Base-by-base conservation (phyloP, 2,113 vertebrate genomes). In the Proterorhinus semilunaris region DNA sequence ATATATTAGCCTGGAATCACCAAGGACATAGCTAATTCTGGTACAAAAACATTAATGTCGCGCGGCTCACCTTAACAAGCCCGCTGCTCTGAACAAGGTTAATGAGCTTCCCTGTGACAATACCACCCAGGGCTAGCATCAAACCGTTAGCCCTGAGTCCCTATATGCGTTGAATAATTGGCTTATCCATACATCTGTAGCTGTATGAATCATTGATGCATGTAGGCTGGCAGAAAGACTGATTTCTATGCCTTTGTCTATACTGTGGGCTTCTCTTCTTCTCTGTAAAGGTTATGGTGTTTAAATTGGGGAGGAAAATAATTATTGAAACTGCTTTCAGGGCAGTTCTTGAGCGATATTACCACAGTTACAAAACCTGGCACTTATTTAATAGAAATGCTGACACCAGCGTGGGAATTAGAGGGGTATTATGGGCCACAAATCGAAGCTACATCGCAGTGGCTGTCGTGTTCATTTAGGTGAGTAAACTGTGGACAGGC, bases 191-290 rank as follows among this genome's bases (percentile, higher is more conserved):
- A 80, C 58, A 57, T 79, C 61, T 72, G 54, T 74, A 48, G 64
- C 69, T 15, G 62, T 66, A 78, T 90, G 80, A 85, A 69, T 87
- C 70, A 82, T 79, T 72, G 61, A 83, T 77, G 66, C 59, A 70
- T 50, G 27, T 58, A 16, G 69, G 53, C 21, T 13, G 50, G 64
- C 46, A 16, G 62, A 42, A 47, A 69, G 70, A 61, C 64, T 42
- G 27, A 36, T 3, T 57, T 69, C 44, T 47, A 49, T 7, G 73
- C 63, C 73, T 77, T 72, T 76, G 55, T 72, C 54, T 54, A 1
- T 11, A 12, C 21, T 21, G 4, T 2, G 0, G 48, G 65, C 8
- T 57, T 71, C 65, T 78, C 11, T 58, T 62, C 52, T 62, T 6
- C 47, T 53, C 48, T 17, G 2, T 50, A 70, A 81, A 72, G 78